Evolutionary conservation across 2,888 invertebrate genomes (phyloP), one percentile per base, ranked within the genome.

Genomic region (Cheiracanthium punctorium): DNA sequence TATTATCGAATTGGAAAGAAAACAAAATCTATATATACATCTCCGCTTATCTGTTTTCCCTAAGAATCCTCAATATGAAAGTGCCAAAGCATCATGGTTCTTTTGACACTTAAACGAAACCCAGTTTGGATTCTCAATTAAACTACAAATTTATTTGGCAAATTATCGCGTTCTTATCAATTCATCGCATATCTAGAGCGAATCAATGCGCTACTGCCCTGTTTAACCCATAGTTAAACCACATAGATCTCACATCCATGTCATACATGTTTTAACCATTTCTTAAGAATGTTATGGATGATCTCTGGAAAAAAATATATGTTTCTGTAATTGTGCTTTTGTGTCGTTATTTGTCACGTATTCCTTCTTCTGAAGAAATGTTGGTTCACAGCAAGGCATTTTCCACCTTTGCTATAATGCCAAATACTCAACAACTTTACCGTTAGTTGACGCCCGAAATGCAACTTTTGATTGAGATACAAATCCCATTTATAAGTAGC

Each of bases 401-500:
- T 48, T 74, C 84, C 77, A 79, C 74, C 79, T 79, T 84, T 69
- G 84, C 72, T 84, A 69, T 73, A 69, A 43, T 74, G 84, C 72
- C 73, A 84, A 79, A 77, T 33, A 67, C 43, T 43, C 67, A 64
- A 82, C 37, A 73, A 70, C 72, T 72, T 71, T 77, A 82, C 82
- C 84, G 84, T 84, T 84, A 84, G 84, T 84, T 79, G 79, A 84
- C 52, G 79, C 84, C 84, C 79, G 84, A 84, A 69, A 79, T 84
- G 84, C 84, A 84, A 73, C 84, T 79, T 77, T 84, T 74, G 84
- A 79, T 74, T 73, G 79, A 79, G 82, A 82, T 74, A 72, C 65
- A 82, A 72, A 79, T 79, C 84, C 84, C 73, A 71, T 43, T 77
- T 82, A 75, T 65, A 72, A 76, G 64, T 84, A 77, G 76, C 82